Evolutionary conservation across 1,140 invertebrate species (phyloP).

Genomic region (Mercenaria mercenaria): DNA sequence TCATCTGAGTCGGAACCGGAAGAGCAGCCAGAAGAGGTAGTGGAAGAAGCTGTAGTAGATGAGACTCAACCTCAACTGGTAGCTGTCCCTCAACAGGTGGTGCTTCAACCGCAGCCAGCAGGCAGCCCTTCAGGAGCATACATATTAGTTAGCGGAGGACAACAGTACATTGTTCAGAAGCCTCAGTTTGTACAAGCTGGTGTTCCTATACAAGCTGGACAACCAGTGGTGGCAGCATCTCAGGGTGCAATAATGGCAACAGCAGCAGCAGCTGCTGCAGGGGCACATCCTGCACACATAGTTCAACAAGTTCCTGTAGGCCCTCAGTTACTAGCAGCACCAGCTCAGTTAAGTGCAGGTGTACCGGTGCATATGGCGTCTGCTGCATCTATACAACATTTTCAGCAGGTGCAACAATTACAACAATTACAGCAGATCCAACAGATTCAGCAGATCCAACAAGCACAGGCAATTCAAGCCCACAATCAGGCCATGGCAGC

Average conservation of each 20-base stretch:
- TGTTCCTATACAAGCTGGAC: conserved; percentile 62
- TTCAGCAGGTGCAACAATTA: conserved; percentile 50
- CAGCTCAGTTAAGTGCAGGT: conserved; percentile 11
- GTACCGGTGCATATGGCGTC: background rate
- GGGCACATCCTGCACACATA: conserved; percentile 53
- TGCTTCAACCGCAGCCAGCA: conserved; percentile 63
- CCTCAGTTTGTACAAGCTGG: conserved; percentile 37
- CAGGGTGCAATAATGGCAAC: conserved; percentile 45
- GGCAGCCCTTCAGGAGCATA: conserved; percentile 57
- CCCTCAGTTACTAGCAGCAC: background rate
- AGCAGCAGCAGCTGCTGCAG: conserved; percentile 34
- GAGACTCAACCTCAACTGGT: conserved; percentile 35
- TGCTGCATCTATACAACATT: conserved; percentile 40
- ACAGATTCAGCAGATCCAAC: conserved; percentile 54
- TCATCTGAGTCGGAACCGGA: conserved; percentile 62
- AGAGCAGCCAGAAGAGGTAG: conserved; percentile 39
- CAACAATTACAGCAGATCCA: conserved; percentile 47
- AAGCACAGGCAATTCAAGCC: conserved; percentile 52
- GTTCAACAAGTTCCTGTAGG: conserved; percentile 16
- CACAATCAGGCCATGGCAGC: conserved; percentile 53
- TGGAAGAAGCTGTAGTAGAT: conserved; percentile 6
- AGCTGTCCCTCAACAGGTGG: conserved; percentile 45
- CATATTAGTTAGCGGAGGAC: conserved; percentile 42
- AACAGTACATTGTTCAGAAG: conserved; percentile 55
- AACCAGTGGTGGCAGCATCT: conserved; percentile 60